Evolutionary conservation across 2,113 vertebrate species (phyloP).

Genomic region (Marmota monax): DNA sequence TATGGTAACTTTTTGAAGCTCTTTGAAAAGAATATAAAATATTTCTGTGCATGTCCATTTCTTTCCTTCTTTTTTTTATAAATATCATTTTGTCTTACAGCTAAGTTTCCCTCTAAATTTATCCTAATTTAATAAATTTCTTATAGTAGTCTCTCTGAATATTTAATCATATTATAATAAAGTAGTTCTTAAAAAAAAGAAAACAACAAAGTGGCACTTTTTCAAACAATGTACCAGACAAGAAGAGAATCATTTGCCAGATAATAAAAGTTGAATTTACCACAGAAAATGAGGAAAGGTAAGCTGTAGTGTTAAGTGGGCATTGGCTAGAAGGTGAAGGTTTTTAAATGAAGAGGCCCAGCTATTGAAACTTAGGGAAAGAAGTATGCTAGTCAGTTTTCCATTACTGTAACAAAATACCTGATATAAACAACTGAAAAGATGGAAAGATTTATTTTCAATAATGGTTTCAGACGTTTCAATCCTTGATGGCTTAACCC

Average conservation of each 20-base stretch:
- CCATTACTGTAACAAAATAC: neutral
- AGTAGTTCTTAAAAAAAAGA: neutral
- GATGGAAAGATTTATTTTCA: neutral
- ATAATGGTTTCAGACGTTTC: neutral
- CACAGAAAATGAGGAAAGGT: neutral
- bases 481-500: neutral
- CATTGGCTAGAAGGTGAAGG: neutral
- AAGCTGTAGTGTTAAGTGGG: neutral
- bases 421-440: neutral
- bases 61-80: neutral
- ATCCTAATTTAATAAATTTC: neutral
- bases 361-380: neutral
- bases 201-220: neutral
- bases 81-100: neutral
- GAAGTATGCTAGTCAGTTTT: neutral
- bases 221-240: neutral
- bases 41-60: neutral
- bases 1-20: neutral
- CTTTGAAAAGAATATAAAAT: neutral
- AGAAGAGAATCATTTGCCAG: neutral
- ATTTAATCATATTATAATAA: neutral
- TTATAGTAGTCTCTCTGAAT: neutral
- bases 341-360: neutral
- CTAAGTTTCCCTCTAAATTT: neutral
- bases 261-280: neutral